Percentiles rank a stretch among this genome's conserved stretches.
Evolutionary conservation across 1,140 invertebrate species (phyloP).

Genomic region (Panulirus ornatus): DNA sequence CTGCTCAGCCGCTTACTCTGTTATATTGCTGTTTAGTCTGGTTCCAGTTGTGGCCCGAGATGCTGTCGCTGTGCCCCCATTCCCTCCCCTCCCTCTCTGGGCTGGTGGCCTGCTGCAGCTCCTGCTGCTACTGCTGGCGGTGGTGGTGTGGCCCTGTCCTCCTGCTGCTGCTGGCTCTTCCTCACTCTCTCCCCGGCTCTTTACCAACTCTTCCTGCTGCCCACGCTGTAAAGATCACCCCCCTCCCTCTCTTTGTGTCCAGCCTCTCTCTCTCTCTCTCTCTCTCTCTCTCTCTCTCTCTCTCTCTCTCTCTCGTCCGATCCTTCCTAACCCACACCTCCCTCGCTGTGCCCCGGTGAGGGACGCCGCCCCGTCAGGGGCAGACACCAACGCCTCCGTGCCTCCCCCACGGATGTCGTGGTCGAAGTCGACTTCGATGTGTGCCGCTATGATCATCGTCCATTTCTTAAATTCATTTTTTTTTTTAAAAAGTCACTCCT

Average conservation of each 20-base stretch:
- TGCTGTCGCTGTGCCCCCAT: too few relatives aligned
- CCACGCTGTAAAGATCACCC: neutral
- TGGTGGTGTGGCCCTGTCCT: neutral
- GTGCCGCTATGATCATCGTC: too few relatives aligned
- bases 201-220: neutral
- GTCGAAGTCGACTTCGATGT: too few relatives aligned
- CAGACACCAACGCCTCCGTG: too few relatives aligned
- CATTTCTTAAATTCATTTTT: too few relatives aligned
- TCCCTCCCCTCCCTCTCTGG: too few relatives aligned
- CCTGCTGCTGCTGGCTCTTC: neutral
- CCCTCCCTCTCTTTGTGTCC: neutral
- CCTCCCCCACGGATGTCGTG: too few relatives aligned
- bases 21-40: too few relatives aligned
- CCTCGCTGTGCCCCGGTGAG: too few relatives aligned
- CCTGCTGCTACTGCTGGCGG: neutral
- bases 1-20: neutral
- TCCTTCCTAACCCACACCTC: neutral
- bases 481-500: too few relatives aligned
- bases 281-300: slow-evolving; percentile 18
- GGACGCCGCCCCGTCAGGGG: too few relatives aligned
- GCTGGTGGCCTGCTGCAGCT: neutral
- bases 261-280: slow-evolving; percentile 12
- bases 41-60: too few relatives aligned
- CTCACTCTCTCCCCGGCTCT: neutral
- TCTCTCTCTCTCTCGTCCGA: neutral